phyloP scores from a whole-genome alignment of 2,888 invertebrate species.

The Adelognathus sp. region DNA sequence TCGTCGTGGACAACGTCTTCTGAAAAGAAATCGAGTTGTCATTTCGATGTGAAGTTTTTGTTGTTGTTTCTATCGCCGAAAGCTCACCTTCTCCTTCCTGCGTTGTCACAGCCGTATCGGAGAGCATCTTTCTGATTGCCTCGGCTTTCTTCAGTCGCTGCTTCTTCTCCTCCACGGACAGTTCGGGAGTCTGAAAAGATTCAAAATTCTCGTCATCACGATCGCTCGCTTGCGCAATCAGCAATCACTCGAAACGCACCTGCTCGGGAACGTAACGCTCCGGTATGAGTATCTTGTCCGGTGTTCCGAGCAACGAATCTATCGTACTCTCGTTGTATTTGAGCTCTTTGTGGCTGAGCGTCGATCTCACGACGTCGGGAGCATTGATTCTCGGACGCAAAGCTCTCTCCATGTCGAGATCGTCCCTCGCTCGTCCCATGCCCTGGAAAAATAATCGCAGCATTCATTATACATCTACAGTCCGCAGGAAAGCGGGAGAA shows the following conservation, averaged over 20 bases:
- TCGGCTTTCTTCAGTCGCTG: constrained; percentile 93
- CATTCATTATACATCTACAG: neutral
- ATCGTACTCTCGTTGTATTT: constrained; percentile 91
- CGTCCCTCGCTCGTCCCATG: constrained; percentile 87
- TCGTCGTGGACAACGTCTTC: constrained; percentile 72
- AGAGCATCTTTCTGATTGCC: constrained; percentile 94
- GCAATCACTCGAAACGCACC: constrained; percentile 78
- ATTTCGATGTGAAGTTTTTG: neutral
- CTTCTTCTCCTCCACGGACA: constrained; percentile 92
- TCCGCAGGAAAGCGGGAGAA: neutral
- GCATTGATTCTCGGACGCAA: constrained; percentile 89
- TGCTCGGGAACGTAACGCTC: constrained; percentile 96
- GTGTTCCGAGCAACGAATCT: constrained; percentile 92
- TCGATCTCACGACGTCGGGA: constrained; percentile 94
- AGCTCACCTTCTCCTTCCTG: constrained; percentile 70
- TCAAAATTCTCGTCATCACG: neutral
- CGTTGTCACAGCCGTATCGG: constrained; percentile 85
- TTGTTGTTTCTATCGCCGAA: no score
- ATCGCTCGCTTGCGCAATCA: neutral
- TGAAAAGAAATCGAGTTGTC: no score
- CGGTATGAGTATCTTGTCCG: constrained; percentile 95
- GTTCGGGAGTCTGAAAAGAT: constrained; percentile 86
- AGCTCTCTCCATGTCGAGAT: constrained; percentile 93
- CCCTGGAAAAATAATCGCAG: constrained; percentile 71
- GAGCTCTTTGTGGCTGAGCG: constrained; percentile 85